Conservation (phyloP, 2,797 vertebrate species). For the Amblyraja radiata region DNA sequence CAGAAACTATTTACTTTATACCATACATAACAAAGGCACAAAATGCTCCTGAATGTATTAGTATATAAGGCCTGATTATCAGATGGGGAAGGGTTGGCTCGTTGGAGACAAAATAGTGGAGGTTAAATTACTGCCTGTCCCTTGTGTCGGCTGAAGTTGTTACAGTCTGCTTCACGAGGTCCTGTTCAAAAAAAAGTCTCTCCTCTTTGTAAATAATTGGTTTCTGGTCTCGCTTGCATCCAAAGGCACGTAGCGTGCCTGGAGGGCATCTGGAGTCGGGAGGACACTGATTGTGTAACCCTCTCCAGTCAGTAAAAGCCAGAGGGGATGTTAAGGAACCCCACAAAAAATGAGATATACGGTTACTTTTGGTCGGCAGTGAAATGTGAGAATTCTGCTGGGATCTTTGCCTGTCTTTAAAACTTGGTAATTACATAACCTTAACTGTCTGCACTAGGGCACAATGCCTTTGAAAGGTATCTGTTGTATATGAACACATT, state of each 20-base stretch:
- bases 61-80: neutral
- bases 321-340: neutral
- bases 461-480: conserved; percentile 37
- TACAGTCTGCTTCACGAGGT: neutral
- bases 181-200: neutral
- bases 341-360: conserved; percentile 33
- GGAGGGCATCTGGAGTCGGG: neutral
- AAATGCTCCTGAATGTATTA: neutral
- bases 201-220: conserved; percentile 30
- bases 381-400: conserved; percentile 17
- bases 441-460: conserved; percentile 14
- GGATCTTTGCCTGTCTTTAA: neutral
- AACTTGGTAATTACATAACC: conserved; percentile 36
- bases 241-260: neutral
- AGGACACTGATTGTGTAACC: neutral
- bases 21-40: neutral
- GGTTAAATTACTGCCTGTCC: neutral
- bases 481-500: conserved; percentile 19
- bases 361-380: neutral
- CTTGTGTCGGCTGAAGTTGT: neutral
- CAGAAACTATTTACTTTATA: neutral
- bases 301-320: conserved; percentile 15
- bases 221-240: neutral
- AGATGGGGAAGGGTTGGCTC: neutral
- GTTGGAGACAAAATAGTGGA: neutral